Conservation (phyloP, 2,797 vertebrate genomes). For the Chrosomus eos region DNA sequence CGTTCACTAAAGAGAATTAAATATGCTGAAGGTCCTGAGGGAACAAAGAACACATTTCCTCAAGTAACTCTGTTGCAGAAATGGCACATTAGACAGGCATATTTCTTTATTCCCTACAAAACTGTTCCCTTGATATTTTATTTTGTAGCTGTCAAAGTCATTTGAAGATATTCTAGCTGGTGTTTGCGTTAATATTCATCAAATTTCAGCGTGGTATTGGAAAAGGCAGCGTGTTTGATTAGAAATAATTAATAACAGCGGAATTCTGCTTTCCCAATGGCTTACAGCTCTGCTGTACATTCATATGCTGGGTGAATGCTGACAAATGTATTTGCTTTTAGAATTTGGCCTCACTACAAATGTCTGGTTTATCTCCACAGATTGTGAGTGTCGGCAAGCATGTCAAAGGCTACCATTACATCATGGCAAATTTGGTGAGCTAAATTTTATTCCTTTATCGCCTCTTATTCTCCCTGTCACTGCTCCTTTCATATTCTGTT, state of each 20-base stretch:
- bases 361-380: constrained; percentile 70
- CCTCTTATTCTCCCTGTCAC: constrained; percentile 26
- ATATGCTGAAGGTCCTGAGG: constrained; percentile 7
- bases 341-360: constrained; percentile 28
- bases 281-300: constrained; percentile 25
- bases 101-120: constrained; percentile 25
- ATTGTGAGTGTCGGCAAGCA: constrained; percentile 98
- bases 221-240: constrained; percentile 46
- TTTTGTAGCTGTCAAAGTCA: constrained; percentile 39
- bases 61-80: constrained; percentile 15
- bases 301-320: constrained; percentile 30
- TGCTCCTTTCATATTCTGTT: constrained; percentile 21
- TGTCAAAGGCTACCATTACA: constrained; percentile 98
- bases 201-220: constrained; percentile 42
- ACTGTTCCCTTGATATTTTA: constrained; percentile 33
- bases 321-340: constrained; percentile 40
- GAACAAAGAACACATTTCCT: constrained; percentile 20
- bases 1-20: constrained; percentile 13
- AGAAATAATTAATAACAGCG: constrained; percentile 55
- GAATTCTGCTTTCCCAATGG: constrained; percentile 33
- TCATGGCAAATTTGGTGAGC: constrained; percentile 97
- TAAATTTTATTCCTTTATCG: constrained; percentile 42
- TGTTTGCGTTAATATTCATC: constrained; percentile 53
- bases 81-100: not conserved
- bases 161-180: constrained; percentile 36